Conservation (phyloP, 92 coral and sea anemone genomes). For the Anthopleura xanthogrammica region DNA sequence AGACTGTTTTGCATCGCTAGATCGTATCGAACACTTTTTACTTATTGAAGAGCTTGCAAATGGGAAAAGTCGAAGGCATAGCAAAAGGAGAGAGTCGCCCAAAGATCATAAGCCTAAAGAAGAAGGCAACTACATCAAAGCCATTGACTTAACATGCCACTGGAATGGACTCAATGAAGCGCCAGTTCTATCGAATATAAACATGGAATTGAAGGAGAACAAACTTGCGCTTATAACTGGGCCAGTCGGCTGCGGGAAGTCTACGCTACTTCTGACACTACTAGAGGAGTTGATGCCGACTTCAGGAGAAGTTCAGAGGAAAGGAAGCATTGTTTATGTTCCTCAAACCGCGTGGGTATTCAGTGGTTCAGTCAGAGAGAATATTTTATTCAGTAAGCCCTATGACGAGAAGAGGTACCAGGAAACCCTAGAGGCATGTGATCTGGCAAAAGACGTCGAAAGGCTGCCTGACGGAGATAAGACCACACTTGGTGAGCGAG, state of each 20-base stretch:
- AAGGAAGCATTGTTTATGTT: conserved; percentile 71
- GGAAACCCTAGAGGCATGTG: conserved; percentile 77
- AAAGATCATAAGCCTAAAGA: conserved; percentile 25
- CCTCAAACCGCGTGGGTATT: conserved; percentile 90
- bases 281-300: conserved; percentile 75
- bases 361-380: conserved; percentile 75
- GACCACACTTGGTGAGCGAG: conserved; percentile 81
- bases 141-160: conserved; percentile 63
- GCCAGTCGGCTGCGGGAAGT: conserved; percentile 86
- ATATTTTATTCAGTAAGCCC: conserved; percentile 74
- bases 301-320: conserved; percentile 48
- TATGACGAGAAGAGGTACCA: conserved; percentile 73
- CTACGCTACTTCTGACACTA: conserved; percentile 71
- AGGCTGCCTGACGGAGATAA: conserved; percentile 73
- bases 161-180: conserved; percentile 81
- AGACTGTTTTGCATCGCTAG: conserved; percentile 88
- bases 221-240: conserved; percentile 72
- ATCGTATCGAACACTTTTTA: conserved; percentile 75
- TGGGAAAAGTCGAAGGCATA: conserved; percentile 8
- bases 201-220: conserved; percentile 49
- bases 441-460: conserved; percentile 64
- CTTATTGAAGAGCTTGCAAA: conserved; percentile 76
- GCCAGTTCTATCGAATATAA: conserved; percentile 71
- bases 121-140: conserved; percentile 41
- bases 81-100: conserved; percentile 15